A percentile compares a stretch with the other conserved stretches of the same genome.
phyloP scores from a whole-genome alignment of 1,140 invertebrate species.

The Aphaenogaster rudis region DNA sequence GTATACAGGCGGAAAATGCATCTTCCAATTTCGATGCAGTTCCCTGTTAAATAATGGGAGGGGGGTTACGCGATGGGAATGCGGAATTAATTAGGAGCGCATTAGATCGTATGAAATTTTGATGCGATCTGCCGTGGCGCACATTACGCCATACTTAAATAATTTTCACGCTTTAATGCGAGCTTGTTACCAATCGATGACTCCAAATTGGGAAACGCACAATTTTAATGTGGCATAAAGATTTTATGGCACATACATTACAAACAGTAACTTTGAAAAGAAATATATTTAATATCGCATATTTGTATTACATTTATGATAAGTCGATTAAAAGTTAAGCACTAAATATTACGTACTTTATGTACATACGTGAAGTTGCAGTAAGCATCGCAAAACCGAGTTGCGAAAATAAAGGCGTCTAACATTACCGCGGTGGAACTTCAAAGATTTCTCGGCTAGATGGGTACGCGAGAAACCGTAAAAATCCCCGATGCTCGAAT shows the following conservation, averaged over 20 bases:
- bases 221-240: background rate
- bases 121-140: background rate
- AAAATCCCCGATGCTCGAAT: constrained; percentile 53
- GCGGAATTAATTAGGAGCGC: constrained; percentile 41
- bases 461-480: constrained; percentile 31
- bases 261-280: background rate
- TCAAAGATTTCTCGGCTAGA: constrained; percentile 30
- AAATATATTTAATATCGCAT: background rate
- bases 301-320: background rate
- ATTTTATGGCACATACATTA: background rate
- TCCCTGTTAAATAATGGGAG: background rate
- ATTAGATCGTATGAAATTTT: constrained; percentile 43
- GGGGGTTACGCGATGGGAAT: background rate
- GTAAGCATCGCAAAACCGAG: background rate
- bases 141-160: constrained; percentile 37
- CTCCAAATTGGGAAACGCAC: background rate
- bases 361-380: background rate
- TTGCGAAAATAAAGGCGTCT: background rate
- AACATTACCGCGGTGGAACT: constrained; percentile 4
- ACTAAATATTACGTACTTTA: background rate
- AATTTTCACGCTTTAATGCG: constrained; percentile 16
- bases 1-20: background rate
- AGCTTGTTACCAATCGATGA: constrained; percentile 1
- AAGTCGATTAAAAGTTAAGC: background rate
- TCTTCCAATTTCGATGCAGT: background rate